Evolutionary conservation across 2,888 invertebrate genomes (phyloP).

Genomic region (Chalcosyrphus nemorum): DNA sequence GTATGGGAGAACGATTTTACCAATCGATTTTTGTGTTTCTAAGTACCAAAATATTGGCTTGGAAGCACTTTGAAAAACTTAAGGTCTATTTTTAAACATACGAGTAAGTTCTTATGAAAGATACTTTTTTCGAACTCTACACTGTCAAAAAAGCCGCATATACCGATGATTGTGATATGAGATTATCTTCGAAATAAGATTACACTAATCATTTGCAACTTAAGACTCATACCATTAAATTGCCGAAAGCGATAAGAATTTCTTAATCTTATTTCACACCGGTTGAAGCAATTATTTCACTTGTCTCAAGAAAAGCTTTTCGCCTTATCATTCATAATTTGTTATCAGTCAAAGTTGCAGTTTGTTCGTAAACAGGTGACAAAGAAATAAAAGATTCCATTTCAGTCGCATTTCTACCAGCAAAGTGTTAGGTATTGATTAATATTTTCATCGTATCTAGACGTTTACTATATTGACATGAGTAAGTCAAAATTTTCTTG

Average conservation of each 20-base stretch:
- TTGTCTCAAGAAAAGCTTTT: neutral
- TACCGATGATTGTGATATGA: neutral
- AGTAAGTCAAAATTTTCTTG: neutral
- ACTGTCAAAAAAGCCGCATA: neutral
- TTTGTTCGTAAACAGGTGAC: neutral
- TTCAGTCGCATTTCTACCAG: neutral
- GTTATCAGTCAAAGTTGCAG: neutral
- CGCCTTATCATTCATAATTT: neutral
- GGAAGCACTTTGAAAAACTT: no score
- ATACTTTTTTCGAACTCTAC: neutral
- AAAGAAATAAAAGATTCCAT: neutral
- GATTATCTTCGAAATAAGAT: neutral
- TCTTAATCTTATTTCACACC: neutral
- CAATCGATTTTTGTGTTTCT: neutral
- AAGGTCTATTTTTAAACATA: no score
- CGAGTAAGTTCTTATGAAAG: neutral
- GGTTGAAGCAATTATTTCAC: neutral
- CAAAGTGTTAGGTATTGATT: neutral
- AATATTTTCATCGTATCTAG: neutral
- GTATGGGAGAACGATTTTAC: neutral
- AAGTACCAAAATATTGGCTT: no score
- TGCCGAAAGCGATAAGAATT: neutral
- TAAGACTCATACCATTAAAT: neutral
- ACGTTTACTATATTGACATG: neutral
- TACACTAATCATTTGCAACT: neutral